Percentiles rank a stretch among this genome's conserved stretches.
Conservation (phyloP, 2,113 vertebrate species). For the Australoheros scitulus region DNA sequence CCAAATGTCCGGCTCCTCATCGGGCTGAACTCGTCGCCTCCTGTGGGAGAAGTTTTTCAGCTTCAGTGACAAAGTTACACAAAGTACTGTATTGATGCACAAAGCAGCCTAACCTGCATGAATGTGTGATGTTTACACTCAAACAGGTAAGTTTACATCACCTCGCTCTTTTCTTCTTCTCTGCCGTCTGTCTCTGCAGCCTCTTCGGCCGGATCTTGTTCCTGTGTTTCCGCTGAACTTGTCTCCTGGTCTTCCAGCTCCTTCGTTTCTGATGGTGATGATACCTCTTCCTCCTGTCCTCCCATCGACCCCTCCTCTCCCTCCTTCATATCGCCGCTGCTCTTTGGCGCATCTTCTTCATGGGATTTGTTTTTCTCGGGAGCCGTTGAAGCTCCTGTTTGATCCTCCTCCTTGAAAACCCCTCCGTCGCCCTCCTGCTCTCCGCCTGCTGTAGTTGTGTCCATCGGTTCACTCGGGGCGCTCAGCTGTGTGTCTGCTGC, state of each 20-base stretch:
- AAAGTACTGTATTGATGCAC: neutral
- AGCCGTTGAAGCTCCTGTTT: neutral
- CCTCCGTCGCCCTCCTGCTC: neutral
- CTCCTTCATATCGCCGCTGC: neutral
- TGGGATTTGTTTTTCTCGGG: neutral
- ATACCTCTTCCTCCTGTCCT: neutral
- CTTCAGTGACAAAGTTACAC: neutral
- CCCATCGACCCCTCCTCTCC: neutral
- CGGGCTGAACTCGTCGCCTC: neutral
- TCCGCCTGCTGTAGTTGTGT: neutral
- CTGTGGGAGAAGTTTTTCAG: constrained; percentile 16
- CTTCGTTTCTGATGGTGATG: neutral
- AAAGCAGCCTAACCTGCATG: no score
- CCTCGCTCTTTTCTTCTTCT: neutral
- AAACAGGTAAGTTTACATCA: neutral
- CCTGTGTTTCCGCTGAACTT: neutral
- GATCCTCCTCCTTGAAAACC: constrained; percentile 2
- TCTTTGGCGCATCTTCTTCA: neutral
- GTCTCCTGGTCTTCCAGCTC: neutral
- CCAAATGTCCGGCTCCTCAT: neutral
- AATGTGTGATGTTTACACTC: neutral
- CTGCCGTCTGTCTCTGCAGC: neutral
- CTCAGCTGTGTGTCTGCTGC: neutral
- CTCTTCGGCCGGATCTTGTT: neutral
- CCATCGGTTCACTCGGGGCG: neutral